A percentile compares a stretch with the other conserved stretches of the same genome.
These are phyloP conservation scores for Prionace glauca DNA, from an alignment of 2,797 vertebrate species.

Conservation along the genomic window DNA sequence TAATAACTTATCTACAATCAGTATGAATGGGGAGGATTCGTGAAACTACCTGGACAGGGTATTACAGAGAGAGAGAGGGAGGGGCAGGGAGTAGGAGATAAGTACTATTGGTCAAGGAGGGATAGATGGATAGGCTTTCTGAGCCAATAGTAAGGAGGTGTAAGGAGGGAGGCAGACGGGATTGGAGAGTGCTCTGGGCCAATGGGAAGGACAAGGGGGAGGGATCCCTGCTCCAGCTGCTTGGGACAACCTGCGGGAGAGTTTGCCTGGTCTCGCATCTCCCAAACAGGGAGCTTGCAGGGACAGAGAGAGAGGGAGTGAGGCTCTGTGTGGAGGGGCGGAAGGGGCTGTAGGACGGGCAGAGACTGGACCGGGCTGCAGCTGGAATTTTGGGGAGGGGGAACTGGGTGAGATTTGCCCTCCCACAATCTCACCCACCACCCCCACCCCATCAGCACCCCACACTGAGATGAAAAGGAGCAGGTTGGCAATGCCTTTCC, in stretches of 20 bases:
- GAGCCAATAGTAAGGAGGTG: neutral
- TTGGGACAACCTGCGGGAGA: neutral
- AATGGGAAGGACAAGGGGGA: neutral
- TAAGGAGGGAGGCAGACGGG: rapidly evolving
- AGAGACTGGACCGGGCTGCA: neutral
- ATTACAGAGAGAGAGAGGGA: no score
- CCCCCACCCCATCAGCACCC: neutral
- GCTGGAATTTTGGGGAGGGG: neutral
- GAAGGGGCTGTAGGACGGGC: neutral
- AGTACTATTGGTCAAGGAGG: neutral
- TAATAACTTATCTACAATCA: neutral
- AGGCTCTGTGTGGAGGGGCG: no score
- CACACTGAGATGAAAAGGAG: neutral
- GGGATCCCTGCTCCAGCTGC: neutral
- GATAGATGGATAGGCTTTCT: neutral
- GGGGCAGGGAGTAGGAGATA: no score
- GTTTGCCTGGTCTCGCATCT: no score
- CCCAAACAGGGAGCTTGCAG: neutral
- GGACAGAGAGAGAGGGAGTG: neutral
- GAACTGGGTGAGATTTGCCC: neutral
- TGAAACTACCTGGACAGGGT: no score
- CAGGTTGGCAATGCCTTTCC: no score
- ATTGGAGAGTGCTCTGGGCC: neutral
- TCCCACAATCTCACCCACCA: neutral
- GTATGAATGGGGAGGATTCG: no score